Evolutionary conservation across 64 coral and sea anemone genomes (phyloP).

Genomic region (Exaiptasia diaphana): DNA sequence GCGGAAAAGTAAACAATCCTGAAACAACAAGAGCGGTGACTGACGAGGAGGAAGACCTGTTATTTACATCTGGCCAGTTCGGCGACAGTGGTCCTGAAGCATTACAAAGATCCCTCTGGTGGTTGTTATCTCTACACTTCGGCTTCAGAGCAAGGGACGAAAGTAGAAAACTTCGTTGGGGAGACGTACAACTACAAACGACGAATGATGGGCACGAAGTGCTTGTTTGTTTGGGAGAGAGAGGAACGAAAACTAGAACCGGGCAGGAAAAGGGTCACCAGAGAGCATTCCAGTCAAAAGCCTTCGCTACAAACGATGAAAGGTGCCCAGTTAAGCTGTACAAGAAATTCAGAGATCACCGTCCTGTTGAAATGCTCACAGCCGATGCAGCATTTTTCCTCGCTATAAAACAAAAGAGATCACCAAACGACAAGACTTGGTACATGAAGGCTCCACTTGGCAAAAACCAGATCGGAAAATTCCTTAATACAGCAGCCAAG

Average conservation of each 20-base stretch:
- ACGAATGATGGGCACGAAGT: constrained; percentile 12
- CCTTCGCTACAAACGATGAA: not conserved
- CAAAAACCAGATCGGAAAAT: constrained; percentile 33
- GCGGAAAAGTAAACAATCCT: constrained; percentile 48
- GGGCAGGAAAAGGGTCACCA: constrained; percentile 37
- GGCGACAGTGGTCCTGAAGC: constrained; percentile 32
- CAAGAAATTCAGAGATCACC: constrained; percentile 3
- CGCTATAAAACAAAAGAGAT: constrained; percentile 1
- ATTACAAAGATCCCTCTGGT: constrained; percentile 47
- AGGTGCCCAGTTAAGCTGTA: constrained; percentile 18
- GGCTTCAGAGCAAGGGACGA: constrained; percentile 9
- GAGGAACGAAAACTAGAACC: constrained; percentile 15
- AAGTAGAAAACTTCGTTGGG: constrained; percentile 12
- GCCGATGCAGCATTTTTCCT: constrained; percentile 10
- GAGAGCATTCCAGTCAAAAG: constrained; percentile 3
- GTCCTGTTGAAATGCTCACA: not conserved
- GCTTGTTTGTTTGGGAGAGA: constrained; percentile 23
- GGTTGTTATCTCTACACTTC: constrained; percentile 2
- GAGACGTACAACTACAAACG: constrained; percentile 39
- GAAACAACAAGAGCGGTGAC: constrained; percentile 27
- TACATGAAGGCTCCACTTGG: constrained; percentile 20
- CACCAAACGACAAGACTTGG: not conserved
- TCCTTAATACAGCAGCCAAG: not conserved
- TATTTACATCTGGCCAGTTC: constrained; percentile 38
- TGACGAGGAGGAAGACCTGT: constrained; percentile 40